These are phyloP conservation scores for Charaxes varanes DNA, from an alignment of 1,140 invertebrate genomes.

Conservation along the genomic window DNA sequence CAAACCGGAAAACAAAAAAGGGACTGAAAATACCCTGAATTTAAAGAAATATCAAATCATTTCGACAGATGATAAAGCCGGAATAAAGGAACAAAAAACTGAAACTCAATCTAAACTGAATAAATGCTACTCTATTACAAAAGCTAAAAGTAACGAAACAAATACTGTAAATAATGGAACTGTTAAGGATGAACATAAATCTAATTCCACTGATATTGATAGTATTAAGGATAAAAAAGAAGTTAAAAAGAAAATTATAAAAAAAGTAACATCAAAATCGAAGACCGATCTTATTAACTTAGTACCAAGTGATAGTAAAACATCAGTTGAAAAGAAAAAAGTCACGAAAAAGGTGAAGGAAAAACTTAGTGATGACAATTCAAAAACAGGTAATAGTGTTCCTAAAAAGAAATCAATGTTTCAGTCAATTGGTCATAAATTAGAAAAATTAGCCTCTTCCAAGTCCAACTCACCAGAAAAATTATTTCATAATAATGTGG, in stretches of 20 bases:
- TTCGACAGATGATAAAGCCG: conserved; percentile 27
- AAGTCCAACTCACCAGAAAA: conserved; percentile 68
- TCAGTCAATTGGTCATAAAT: conserved; percentile 79
- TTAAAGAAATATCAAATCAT: conserved; percentile 64
- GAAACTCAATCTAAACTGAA: conserved; percentile 8
- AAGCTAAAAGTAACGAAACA: too few species aligned
- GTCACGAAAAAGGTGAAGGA: conserved; percentile 64
- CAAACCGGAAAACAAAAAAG: conserved; percentile 40
- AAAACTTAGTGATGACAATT: conserved; percentile 54
- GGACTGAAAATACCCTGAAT: conserved; percentile 39
- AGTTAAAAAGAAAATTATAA: conserved; percentile 73
- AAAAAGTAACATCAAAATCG: conserved; percentile 60
- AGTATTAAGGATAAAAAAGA: conserved; percentile 50
- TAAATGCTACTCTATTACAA: conserved; percentile 14
- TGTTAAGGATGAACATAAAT: conserved; percentile 25
- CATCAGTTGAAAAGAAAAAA: conserved; percentile 55
- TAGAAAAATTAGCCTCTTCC: conserved; percentile 76
- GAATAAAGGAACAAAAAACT: conserved; percentile 24
- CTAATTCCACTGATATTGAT: conserved; percentile 42
- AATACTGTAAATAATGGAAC: conserved; percentile 12
- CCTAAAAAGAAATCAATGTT: conserved; percentile 76
- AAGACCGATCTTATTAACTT: conserved; percentile 47
- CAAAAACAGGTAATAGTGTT: conserved; percentile 51
- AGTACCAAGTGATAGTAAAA: conserved; percentile 39
- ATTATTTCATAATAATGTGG: conserved; percentile 31